phyloP scores from a whole-genome alignment of 2,797 vertebrate species.

The Hafferia zeledoni region DNA sequence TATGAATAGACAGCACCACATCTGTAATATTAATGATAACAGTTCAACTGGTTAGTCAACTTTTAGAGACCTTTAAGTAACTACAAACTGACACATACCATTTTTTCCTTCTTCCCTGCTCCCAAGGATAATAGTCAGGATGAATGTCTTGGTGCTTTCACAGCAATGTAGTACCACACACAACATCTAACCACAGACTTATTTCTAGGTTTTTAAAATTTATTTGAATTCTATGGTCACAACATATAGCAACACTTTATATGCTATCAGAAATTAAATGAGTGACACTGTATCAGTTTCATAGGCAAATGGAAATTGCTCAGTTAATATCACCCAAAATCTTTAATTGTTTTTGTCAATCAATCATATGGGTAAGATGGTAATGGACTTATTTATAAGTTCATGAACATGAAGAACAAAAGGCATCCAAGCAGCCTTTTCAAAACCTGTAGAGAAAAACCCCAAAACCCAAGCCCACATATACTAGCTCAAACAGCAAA shows the following conservation, averaged over 20 bases:
- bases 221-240: neutral
- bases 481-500: neutral
- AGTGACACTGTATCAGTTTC: neutral
- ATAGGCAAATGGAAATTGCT: neutral
- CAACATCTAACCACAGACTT: neutral
- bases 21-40: neutral
- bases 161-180: neutral
- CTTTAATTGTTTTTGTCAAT: neutral
- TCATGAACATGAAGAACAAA: neutral
- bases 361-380: neutral
- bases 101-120: neutral
- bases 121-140: neutral
- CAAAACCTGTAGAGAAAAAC: neutral
- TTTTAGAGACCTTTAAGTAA: neutral
- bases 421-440: neutral
- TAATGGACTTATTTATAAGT: neutral
- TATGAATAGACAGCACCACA: neutral
- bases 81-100: neutral
- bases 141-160: neutral
- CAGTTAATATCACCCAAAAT: neutral
- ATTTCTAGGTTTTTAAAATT: neutral
- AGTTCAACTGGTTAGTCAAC: neutral
- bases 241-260: neutral
- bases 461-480: neutral
- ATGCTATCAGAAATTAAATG: neutral